Evolutionary conservation across 2,888 invertebrate genomes (phyloP).

Genomic region (Xylocampa areola): DNA sequence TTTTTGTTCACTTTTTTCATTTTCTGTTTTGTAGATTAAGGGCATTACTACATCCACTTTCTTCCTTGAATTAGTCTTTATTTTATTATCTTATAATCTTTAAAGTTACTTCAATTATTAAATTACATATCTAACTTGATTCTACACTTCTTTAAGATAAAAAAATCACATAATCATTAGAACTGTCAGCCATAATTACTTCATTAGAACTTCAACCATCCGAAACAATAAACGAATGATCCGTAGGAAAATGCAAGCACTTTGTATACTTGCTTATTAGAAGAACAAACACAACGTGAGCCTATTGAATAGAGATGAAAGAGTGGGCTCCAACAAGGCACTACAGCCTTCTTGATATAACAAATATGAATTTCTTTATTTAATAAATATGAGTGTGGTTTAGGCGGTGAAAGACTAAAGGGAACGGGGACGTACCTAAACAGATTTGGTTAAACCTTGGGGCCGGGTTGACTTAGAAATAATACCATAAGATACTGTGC

Average conservation of each 20-base stretch:
- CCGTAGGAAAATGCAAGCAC: conserved; percentile 26
- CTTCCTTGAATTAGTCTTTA: no score
- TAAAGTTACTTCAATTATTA: no score
- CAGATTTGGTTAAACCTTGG: conserved; percentile 86
- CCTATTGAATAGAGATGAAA: conserved; percentile 55
- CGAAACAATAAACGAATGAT: conserved; percentile 25
- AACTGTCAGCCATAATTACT: conserved; percentile 14
- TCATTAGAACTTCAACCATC: conserved; percentile 20
- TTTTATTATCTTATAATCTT: no score
- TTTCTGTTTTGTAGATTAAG: conserved; percentile 12
- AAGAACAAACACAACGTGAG: conserved; percentile 40
- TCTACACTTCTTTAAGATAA: no score
- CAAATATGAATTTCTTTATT: conserved; percentile 65
- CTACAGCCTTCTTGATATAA: conserved; percentile 58
- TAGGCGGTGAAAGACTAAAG: conserved; percentile 85
- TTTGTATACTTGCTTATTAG: conserved; percentile 18
- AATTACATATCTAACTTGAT: no score
- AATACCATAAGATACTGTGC: conserved; percentile 87
- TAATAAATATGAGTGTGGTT: conserved; percentile 73
- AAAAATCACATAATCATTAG: neutral
- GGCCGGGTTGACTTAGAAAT: conserved; percentile 86
- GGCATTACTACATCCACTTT: conserved; percentile 2
- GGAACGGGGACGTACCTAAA: conserved; percentile 79
- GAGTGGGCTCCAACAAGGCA: conserved; percentile 57
- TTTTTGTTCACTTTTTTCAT: conserved; percentile 28